Evolutionary conservation across 1,140 invertebrate species (phyloP).

Genomic region (Megalopta genalis): DNA sequence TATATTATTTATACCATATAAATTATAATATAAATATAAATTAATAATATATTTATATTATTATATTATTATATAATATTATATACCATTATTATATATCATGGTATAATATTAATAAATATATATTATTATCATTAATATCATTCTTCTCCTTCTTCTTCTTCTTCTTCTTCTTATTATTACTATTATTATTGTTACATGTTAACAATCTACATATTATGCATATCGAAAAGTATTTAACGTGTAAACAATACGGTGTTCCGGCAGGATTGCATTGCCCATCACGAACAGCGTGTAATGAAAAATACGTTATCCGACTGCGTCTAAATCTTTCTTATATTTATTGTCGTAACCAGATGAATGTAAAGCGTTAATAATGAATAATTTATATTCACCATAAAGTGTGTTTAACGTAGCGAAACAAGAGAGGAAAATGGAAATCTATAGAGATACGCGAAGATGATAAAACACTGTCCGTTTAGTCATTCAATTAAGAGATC

Average conservation of each 20-base stretch:
- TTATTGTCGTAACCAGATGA: neutral
- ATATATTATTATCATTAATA: no score
- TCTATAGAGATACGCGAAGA: neutral
- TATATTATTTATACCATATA: no score
- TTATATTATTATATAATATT: no score
- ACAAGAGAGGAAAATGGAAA: neutral
- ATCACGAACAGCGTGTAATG: neutral
- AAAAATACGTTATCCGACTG: neutral
- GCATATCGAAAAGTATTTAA: no score
- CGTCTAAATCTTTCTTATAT: neutral
- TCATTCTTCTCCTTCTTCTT: no score
- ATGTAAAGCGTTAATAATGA: neutral
- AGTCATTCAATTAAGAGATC: neutral
- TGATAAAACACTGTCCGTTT: neutral
- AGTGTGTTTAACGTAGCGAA: neutral
- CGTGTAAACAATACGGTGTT: neutral
- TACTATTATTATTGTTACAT: no score
- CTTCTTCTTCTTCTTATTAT: no score
- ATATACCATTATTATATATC: no score
- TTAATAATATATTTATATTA: no score
- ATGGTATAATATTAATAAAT: no score
- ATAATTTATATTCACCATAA: slow-evolving; percentile 1
- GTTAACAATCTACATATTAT: no score
- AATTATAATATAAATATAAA: no score
- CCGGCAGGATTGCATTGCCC: neutral